Evolutionary conservation across 1,140 invertebrate genomes (phyloP).

Genomic region (Heliconius eleuchia): DNA sequence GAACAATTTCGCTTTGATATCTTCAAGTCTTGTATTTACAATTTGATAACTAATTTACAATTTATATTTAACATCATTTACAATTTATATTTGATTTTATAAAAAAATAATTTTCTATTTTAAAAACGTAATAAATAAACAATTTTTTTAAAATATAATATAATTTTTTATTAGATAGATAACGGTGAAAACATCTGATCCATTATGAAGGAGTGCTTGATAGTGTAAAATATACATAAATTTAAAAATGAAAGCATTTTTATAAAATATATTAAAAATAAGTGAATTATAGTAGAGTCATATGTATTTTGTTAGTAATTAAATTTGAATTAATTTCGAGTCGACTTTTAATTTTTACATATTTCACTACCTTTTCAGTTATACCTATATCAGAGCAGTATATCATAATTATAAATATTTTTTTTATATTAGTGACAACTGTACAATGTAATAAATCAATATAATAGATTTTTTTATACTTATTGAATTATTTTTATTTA

Average conservation of each 20-base stretch:
- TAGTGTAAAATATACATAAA: not conserved
- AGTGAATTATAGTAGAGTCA: not conserved
- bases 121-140: not conserved
- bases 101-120: constrained; percentile 11
- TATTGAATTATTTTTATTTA: too few species aligned
- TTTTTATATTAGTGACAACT: too few species aligned
- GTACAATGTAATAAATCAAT: too few species aligned
- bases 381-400: too few species aligned
- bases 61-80: constrained; percentile 21
- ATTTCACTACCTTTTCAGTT: too few species aligned
- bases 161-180: not conserved
- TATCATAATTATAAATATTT: too few species aligned
- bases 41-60: constrained; percentile 18
- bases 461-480: too few species aligned
- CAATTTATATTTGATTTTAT: constrained; percentile 14
- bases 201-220: not conserved
- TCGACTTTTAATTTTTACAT: too few species aligned
- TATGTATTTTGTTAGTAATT: too few species aligned
- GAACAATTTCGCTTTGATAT: constrained; percentile 21
- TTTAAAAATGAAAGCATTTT: not conserved
- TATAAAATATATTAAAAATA: not conserved
- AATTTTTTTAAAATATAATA: not conserved
- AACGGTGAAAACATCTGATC: not conserved
- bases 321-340: too few species aligned
- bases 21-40: constrained; percentile 20